Conservation (phyloP, 35 echinoderm and acorn worm genomes). For the Amphiura filiformis region DNA sequence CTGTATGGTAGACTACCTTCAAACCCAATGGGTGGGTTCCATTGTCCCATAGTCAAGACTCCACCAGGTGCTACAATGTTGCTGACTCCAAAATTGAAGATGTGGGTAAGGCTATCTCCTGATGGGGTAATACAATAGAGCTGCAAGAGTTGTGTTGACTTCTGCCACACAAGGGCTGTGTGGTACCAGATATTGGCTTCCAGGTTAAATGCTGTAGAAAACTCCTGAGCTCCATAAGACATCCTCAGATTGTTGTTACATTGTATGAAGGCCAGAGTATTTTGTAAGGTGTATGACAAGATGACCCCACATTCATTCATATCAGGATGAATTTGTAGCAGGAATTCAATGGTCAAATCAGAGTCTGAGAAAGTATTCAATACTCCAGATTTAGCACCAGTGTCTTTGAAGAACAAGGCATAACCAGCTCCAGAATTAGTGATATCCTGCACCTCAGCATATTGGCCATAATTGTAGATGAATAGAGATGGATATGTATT, state of each 20-base stretch:
- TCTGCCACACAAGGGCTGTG: constrained; percentile 60
- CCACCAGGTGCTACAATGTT: constrained; percentile 65
- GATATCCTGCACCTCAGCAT: constrained; percentile 52
- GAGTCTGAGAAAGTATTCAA: constrained; percentile 70
- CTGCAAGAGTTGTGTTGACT: constrained; percentile 21
- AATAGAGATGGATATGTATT: constrained; percentile 41
- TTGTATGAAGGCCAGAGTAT: constrained; percentile 43
- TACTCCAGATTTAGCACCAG: constrained; percentile 21
- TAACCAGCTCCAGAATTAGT: constrained; percentile 60
- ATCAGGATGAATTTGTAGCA: constrained; percentile 14
- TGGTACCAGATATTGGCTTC: constrained; percentile 65
- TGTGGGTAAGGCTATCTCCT: constrained; percentile 16
- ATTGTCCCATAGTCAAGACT: constrained; percentile 58
- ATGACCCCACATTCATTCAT: constrained; percentile 42
- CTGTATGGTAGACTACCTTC: constrained; percentile 33
- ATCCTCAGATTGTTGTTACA: constrained; percentile 41
- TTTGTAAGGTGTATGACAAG: constrained; percentile 51
- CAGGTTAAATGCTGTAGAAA: constrained; percentile 34
- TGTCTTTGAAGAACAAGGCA: constrained; percentile 74
- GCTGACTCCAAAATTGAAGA: constrained; percentile 21
- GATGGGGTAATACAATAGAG: constrained; percentile 51
- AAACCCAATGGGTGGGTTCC: constrained; percentile 47
- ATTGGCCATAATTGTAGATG: constrained; percentile 46
- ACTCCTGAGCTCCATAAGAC: not conserved
- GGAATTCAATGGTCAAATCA: constrained; percentile 82